These are phyloP conservation scores for Ceratina calcarata DNA, from an alignment of 1,140 invertebrate species.

Conservation along the genomic window DNA sequence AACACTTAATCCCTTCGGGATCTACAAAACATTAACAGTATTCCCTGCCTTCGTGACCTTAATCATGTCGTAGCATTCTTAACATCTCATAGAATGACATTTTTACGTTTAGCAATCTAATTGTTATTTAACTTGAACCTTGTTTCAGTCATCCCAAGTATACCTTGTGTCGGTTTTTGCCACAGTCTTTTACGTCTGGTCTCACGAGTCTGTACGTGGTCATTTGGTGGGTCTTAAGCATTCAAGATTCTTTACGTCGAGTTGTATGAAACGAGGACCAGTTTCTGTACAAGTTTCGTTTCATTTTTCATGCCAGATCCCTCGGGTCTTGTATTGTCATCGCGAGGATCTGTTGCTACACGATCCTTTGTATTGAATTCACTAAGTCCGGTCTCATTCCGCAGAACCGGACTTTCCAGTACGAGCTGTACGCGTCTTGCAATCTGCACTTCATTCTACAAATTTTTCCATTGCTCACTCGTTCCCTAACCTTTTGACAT, in stretches of 20 bases:
- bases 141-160: background rate
- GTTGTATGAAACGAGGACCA: background rate
- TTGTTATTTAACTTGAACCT: background rate
- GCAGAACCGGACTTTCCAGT: conserved; percentile 20
- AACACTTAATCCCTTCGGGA: background rate
- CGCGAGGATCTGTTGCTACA: background rate
- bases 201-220: background rate
- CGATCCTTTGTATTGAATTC: background rate
- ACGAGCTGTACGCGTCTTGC: background rate
- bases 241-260: background rate
- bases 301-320: background rate
- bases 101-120: background rate
- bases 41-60: background rate
- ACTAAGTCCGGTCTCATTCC: conserved; percentile 7
- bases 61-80: no score
- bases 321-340: background rate
- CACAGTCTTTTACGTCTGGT: background rate
- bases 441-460: background rate
- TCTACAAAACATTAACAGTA: no score
- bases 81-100: background rate
- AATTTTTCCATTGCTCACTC: background rate
- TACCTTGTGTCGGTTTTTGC: background rate
- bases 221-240: background rate
- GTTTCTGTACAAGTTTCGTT: background rate
- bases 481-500: background rate